Percentiles rank a stretch among this genome's conserved stretches.
Evolutionary conservation across 92 coral and sea anemone species (phyloP).

Genomic region (Porites cylindrica): DNA sequence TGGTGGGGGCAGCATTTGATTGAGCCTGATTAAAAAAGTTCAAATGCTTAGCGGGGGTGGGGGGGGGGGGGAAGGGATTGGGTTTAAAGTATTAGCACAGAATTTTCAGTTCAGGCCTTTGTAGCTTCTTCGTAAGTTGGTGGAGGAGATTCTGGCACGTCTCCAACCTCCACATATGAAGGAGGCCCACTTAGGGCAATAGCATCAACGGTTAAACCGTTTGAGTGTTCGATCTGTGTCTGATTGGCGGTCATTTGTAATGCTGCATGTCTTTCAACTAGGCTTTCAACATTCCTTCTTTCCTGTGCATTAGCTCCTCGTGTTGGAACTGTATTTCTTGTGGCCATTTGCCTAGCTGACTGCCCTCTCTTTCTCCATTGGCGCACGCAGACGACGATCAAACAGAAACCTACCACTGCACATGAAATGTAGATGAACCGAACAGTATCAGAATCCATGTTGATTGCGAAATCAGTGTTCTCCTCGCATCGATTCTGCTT

Average conservation of each 20-base stretch:
- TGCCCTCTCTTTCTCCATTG: neutral
- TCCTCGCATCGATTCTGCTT: neutral
- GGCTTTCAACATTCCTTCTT: neutral
- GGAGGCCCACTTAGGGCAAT: constrained; percentile 15
- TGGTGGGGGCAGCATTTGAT: too few relatives aligned
- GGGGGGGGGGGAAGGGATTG: too few relatives aligned
- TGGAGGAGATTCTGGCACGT: constrained; percentile 44
- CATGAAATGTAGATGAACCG: neutral
- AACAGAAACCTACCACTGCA: neutral
- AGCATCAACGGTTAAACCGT: constrained; percentile 5
- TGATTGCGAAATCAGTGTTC: neutral
- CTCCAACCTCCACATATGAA: neutral
- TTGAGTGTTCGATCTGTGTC: neutral
- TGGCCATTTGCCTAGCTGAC: neutral
- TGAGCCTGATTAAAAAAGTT: too few relatives aligned
- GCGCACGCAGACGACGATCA: neutral
- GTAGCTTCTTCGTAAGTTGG: constrained; percentile 63
- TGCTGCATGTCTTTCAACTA: too few relatives aligned
- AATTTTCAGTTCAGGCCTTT: neutral
- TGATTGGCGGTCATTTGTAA: neutral
- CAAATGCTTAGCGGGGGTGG: too few relatives aligned
- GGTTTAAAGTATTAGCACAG: too few relatives aligned
- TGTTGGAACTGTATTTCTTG: neutral
- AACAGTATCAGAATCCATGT: neutral
- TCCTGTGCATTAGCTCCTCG: neutral